Base-by-base conservation (phyloP, 2,888 invertebrate genomes). In the Heliconius aoede region DNA sequence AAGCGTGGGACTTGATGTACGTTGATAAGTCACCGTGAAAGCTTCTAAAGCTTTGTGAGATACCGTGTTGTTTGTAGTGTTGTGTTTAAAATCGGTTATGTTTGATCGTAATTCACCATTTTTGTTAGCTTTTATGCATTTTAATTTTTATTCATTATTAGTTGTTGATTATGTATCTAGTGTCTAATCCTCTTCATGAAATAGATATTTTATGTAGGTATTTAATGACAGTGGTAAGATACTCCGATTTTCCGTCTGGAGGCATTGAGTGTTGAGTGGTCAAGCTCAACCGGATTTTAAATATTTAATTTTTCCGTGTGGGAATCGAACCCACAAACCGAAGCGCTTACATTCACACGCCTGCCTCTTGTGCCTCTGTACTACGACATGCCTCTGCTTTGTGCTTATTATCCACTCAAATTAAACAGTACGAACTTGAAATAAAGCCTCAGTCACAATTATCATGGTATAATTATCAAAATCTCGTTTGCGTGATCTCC, bases 1-100 rank as follows among this genome's bases (percentile, higher is more conserved):
- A 79, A 77, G 83, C 85, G 86, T 86, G 86, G 86, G 86, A 85
- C 76, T 74, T 73, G 76, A 78, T 80, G 77, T 73, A 78, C 80
- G 77, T 74, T 81, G 84, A 84, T 83, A 84, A 82, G 78, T 82
- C 81, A 80, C 82, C 83, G 86, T 85, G 85, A 86, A 86, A 86
- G 86, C 82, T 83, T 84, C 74, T 86, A 86, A 83, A 78, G 79
- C 82, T 82, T 83, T 74, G 60, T 72, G 28, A 24, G 60, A 71
- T 65, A 72, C 71, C 69, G 74, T 72, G 73, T 78, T 78, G 73
- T 78, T 79, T 36, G 21, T 72, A 40, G 55, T 28, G 61, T 40
- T 30, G 32, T 13, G 18, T 72, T 65, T 69, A 62, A 18, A n/a
- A n/a, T n/a, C n/a, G n/a, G n/a, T 62, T 62, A 76, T 65, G n/a